These are phyloP conservation scores for Caloenas nicobarica DNA, from an alignment of 2,113 vertebrate genomes.

Conservation along the genomic window DNA sequence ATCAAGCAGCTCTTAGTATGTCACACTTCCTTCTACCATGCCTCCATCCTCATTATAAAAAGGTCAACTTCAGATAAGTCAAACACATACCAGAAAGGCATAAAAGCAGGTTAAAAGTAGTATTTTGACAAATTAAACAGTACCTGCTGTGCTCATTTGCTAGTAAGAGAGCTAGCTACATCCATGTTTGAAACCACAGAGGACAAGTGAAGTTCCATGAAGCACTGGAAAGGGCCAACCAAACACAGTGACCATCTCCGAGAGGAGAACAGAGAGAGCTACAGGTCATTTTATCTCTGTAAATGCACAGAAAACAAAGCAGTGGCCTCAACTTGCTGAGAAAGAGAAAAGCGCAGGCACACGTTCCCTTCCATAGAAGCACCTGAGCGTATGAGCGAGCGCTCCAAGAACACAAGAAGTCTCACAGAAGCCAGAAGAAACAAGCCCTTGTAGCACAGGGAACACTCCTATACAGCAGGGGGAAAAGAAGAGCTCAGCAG, in stretches of 20 bases:
- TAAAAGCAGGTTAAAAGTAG: neutral
- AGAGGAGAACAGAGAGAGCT: neutral
- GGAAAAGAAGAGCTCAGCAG: neutral
- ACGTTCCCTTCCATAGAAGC: accelerated
- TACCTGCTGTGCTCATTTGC: neutral
- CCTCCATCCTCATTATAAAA: neutral
- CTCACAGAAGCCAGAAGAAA: neutral
- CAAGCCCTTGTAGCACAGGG: neutral
- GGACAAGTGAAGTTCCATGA: neutral
- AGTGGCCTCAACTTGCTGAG: neutral
- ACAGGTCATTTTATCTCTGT: neutral
- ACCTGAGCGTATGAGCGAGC: accelerated
- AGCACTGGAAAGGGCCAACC: neutral
- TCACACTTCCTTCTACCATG: neutral
- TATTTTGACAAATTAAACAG: neutral
- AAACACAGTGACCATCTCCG: neutral
- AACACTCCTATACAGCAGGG: neutral
- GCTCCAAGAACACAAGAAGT: neutral
- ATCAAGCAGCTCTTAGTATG: neutral
- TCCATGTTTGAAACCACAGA: neutral
- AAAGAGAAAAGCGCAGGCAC: neutral
- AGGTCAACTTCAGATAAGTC: neutral
- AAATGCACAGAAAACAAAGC: neutral
- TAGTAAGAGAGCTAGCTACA: neutral
- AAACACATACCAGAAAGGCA: neutral